Base-by-base conservation (phyloP, 2,888 invertebrate species). In the Eupelmus urozonus region DNA sequence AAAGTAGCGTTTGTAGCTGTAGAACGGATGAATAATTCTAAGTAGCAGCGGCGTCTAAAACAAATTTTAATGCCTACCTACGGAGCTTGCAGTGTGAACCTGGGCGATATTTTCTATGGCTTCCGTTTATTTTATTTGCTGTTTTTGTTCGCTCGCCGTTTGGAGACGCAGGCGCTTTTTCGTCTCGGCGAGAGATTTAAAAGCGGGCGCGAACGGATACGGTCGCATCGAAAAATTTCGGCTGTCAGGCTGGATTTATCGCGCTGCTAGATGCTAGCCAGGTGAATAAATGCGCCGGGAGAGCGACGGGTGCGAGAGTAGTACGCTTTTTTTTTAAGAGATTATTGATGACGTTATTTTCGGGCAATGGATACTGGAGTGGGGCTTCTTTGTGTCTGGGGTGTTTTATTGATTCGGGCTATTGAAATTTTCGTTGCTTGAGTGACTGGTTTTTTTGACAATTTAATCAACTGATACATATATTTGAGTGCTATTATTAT, bases 281-380 rank as follows among this genome's bases (percentile, higher is more conserved):
- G 53, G 34, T 60, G 25, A 62, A 71, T 62, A 53, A 62, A 62
- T 71, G 40, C 60, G 5, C 71, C n/a, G 18, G 13, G 27, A 49
- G 23, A 13, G 16, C 51, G 29, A 45, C 18, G 34, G 9, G 9
- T 3, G 34, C 34, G 34, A 55, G 45, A 70, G 70, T 59, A 42
- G 34, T 42, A 45, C 45, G 23, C 27, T 62, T 60, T 45, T 57
- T 57, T 70, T 71, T 71, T 13, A 60, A 71, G 62, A 51, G 60
- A 59, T 71, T 71, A 71, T 71, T 16, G 60, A 71, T 71, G 71
- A 71, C 62, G 51, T 60, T 51, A 71, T 71, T 71, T 62, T 25
- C 62, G 34, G 3, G 25, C 13, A 11, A 45, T 45, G 57, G 34
- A 71, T 60, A 49, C n/a, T n/a, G n/a, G n/a, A n/a, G n/a, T n/a